phyloP scores from a whole-genome alignment of 2,888 invertebrate genomes.

The Latrodectus hesperus region DNA sequence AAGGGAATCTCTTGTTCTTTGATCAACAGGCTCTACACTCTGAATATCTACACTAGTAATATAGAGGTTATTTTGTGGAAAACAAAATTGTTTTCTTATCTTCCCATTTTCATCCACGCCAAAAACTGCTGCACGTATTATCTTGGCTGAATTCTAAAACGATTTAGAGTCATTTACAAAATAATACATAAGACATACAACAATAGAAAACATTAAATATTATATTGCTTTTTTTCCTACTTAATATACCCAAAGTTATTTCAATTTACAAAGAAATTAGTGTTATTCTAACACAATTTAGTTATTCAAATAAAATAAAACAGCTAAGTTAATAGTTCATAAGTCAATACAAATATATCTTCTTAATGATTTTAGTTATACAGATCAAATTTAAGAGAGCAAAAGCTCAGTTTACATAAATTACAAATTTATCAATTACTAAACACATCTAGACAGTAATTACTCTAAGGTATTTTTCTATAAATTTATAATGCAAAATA shows the following conservation, averaged over 20 bases:
- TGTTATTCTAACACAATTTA: no score
- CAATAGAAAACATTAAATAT: neutral
- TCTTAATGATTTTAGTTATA: no score
- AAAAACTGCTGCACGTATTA: constrained; percentile 77
- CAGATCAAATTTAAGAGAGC: no score
- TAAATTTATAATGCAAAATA: no score
- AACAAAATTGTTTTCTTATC: constrained; percentile 75
- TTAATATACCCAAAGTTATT: neutral
- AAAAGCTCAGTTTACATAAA: no score
- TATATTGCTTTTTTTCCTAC: neutral
- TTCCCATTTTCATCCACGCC: constrained; percentile 76
- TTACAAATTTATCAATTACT: no score
- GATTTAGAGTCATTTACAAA: neutral
- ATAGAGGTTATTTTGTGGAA: constrained; percentile 76
- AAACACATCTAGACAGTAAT: no score
- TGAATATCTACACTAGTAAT: constrained; percentile 78
- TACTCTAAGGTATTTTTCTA: no score
- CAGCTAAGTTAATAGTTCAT: no score
- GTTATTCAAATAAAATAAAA: no score
- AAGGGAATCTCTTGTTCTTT: constrained; percentile 77
- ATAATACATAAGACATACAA: neutral
- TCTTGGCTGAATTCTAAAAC: constrained; percentile 76
- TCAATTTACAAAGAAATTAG: no score
- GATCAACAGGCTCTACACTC: constrained; percentile 78
- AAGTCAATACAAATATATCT: no score